Base-by-base conservation (phyloP, 2,113 vertebrate species). In the Polypterus senegalus region DNA sequence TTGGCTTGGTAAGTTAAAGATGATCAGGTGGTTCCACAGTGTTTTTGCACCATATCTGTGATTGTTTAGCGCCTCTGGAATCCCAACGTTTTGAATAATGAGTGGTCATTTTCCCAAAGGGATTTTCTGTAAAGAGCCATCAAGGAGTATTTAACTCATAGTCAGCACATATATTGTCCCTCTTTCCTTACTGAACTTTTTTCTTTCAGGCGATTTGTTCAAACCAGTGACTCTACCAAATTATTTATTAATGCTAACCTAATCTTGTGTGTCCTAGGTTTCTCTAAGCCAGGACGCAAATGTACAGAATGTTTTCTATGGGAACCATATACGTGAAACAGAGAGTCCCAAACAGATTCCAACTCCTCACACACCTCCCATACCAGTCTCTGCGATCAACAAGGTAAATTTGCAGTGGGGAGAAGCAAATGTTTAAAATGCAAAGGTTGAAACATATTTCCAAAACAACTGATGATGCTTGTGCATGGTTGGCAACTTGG, bases 371-470 rank as follows among this genome's bases (percentile, higher is more conserved):
- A 74, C 79, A 59, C 70, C 84, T 3, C 69, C 86, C 0, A 70
- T 86, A 3, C 67, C 86, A 0, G 71, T 86, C 62, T 84, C 90
- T 10, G 73, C 90, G 0, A 80, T 89, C 0, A 88, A 88, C n/a
- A 98, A 98, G 94, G 96, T 97, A 78, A 8, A 74, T 47, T 3
- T 9, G 48, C 49, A 7, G 53, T 3, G 11, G 8, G 49, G 49
- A 27, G 46, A 52, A 7, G 7, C 48, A 9, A 61, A 52, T 44
- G 8, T 11, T 27, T 27, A 27, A 27, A 27, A 27, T 27, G 27
- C 27, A 27, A 27, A 27, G 27, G 27, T 27, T 27, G 27, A 27
- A 27, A 27, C 27, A 27, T 27, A 27, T 27, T 27, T 27, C 27
- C 27, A 27, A 27, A 27, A 27, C 2, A 27, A 27, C 27, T 27